Evolutionary conservation across 2,113 vertebrate species (phyloP).

Genomic region (Antidorcas marsupialis): DNA sequence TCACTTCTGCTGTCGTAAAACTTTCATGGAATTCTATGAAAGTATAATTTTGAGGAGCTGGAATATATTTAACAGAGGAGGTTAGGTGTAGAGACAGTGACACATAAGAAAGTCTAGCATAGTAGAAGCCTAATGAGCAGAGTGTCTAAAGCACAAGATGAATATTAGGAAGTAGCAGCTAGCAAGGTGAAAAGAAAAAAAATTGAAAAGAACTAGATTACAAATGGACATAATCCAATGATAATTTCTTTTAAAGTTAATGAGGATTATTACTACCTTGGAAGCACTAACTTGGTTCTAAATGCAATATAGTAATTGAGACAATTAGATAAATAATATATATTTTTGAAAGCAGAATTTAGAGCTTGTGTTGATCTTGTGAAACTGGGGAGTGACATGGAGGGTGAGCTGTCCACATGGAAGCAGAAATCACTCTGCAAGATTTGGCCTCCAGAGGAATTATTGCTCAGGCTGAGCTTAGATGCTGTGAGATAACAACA

Average conservation of each 20-base stretch:
- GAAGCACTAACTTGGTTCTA: background rate
- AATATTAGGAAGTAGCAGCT: background rate
- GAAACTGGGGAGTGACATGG: background rate
- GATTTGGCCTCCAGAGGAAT: background rate
- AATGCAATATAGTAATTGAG: background rate
- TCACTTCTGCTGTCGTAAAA: background rate
- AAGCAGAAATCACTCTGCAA: background rate
- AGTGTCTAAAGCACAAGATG: background rate
- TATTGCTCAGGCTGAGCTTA: background rate
- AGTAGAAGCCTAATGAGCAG: background rate
- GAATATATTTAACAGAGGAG: background rate
- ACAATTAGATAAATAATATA: background rate
- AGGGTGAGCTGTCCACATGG: background rate
- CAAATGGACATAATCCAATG: background rate
- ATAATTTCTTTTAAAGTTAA: background rate
- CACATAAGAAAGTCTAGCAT: background rate
- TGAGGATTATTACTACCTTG: background rate
- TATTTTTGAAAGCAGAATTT: background rate
- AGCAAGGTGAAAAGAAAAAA: background rate
- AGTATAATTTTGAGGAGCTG: background rate
- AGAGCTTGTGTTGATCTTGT: background rate
- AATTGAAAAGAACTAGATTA: background rate
- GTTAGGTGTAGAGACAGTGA: fast-evolving
- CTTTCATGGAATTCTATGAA: background rate
- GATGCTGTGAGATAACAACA: background rate